These are phyloP conservation scores for Sebastes glaucus DNA, from an alignment of 2,797 vertebrate species.

Conservation along the genomic window DNA sequence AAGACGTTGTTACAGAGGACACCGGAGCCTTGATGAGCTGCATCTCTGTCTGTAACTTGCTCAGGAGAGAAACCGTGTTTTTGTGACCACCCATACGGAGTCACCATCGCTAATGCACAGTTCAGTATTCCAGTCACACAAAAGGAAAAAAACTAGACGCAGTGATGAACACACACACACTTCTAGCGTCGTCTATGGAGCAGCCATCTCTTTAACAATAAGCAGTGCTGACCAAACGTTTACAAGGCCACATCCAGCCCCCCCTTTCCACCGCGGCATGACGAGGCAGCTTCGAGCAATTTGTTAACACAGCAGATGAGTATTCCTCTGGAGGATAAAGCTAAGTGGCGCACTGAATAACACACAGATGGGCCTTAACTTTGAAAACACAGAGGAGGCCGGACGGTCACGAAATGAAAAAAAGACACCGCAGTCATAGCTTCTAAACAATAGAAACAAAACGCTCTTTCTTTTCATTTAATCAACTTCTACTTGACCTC, in stretches of 20 bases:
- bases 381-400: background rate
- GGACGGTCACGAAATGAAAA: background rate
- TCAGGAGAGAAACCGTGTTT: slow-evolving; percentile 6
- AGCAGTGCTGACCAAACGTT: slow-evolving; percentile 31
- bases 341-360: slow-evolving; percentile 26
- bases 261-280: slow-evolving; percentile 17
- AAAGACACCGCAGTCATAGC: background rate
- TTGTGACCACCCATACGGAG: slow-evolving; percentile 32
- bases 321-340: slow-evolving; percentile 18
- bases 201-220: slow-evolving; percentile 12
- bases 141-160: background rate
- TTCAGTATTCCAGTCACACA: slow-evolving; percentile 32
- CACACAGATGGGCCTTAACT: background rate
- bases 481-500: slow-evolving; percentile 48
- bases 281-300: slow-evolving; percentile 42
- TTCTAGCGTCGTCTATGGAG: background rate
- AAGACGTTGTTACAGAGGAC: slow-evolving; percentile 28
- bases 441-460: background rate
- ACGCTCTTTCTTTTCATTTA: slow-evolving; percentile 16
- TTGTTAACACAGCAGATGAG: slow-evolving; percentile 53
- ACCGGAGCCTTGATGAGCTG: slow-evolving; percentile 27
- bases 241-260: slow-evolving; percentile 44
- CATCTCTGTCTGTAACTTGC: background rate
- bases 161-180: background rate
- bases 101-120: background rate